These are phyloP conservation scores for Telmatherina bonti DNA, from an alignment of 2,797 vertebrate genomes.

Conservation along the genomic window DNA sequence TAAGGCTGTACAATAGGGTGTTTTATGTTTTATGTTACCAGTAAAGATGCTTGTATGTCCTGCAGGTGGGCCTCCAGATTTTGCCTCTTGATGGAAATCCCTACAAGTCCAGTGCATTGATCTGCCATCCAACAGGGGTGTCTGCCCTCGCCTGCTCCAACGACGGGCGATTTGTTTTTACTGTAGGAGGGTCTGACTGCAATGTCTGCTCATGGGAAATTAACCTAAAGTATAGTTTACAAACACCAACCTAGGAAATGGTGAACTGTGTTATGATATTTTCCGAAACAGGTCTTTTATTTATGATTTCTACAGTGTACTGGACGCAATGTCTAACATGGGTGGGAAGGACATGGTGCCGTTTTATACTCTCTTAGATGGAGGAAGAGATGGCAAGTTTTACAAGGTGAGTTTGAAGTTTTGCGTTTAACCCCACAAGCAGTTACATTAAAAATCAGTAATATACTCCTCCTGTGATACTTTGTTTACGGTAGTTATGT, in stretches of 20 bases:
- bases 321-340: conserved; percentile 88
- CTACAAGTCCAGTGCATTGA: conserved; percentile 87
- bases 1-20: background rate
- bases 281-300: conserved; percentile 17
- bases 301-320: conserved; percentile 77
- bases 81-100: conserved; percentile 95
- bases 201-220: conserved; percentile 88
- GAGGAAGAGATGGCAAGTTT: conserved; percentile 89
- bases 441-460: background rate
- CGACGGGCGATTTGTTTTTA: conserved; percentile 87
- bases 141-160: conserved; percentile 84
- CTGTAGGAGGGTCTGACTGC: conserved; percentile 86
- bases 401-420: conserved; percentile 84
- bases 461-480: background rate
- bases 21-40: background rate
- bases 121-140: conserved; percentile 88
- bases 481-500: background rate
- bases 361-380: conserved; percentile 90
- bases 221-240: conserved; percentile 82
- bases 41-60: conserved; percentile 13
- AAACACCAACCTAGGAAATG: background rate
- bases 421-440: background rate
- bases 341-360: conserved; percentile 89
- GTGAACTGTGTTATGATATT: background rate
- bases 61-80: conserved; percentile 93